phyloP scores from a whole-genome alignment of 2,113 vertebrate genomes.

The Sander vitreus region DNA sequence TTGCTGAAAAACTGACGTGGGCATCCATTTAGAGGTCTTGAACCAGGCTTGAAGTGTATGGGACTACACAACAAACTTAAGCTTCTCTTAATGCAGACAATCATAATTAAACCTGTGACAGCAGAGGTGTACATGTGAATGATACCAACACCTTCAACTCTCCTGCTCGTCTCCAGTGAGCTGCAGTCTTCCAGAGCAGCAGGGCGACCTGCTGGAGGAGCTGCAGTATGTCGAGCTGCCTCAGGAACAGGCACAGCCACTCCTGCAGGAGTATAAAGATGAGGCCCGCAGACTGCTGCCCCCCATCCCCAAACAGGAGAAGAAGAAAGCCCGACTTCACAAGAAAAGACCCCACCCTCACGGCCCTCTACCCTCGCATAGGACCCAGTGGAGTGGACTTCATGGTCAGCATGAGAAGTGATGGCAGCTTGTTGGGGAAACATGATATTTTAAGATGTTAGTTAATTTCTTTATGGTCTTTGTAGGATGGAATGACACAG shows the following conservation, averaged over 20 bases:
- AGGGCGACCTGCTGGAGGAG: constrained; percentile 87
- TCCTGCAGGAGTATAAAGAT: constrained; percentile 88
- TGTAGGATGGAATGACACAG: constrained; percentile 55
- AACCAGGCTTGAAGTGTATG: not conserved
- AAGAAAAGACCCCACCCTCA: constrained; percentile 61
- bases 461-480: constrained; percentile 2
- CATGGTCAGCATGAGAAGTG: constrained; percentile 68
- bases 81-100: not conserved
- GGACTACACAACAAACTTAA: not conserved
- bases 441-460: not conserved
- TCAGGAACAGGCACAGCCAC: constrained; percentile 83
- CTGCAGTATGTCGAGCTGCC: constrained; percentile 87
- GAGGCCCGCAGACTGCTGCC: constrained; percentile 88
- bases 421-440: constrained; percentile 10
- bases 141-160: not conserved
- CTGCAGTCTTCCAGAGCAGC: constrained; percentile 89
- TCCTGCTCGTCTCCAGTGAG: constrained; percentile 82
- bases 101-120: not conserved
- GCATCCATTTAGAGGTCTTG: not conserved
- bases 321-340: constrained; percentile 82
- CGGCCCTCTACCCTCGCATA: constrained; percentile 19
- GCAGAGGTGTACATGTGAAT: not conserved
- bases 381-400: constrained; percentile 66
- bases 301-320: constrained; percentile 78
- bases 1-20: not conserved